Base-by-base conservation (phyloP, 2,797 vertebrate genomes). In the Valencia hispanica region DNA sequence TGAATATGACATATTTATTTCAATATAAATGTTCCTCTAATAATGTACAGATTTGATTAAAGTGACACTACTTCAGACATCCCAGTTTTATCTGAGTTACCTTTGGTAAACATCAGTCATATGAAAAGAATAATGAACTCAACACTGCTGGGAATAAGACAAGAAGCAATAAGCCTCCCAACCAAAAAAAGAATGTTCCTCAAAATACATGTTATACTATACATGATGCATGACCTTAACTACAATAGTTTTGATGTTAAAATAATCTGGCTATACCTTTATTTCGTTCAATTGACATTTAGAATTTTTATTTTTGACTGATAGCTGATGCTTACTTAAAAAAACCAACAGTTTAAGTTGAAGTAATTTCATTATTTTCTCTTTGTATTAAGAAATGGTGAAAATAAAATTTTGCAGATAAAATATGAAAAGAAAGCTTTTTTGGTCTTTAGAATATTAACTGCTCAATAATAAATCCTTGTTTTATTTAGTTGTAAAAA, bases 401-500 rank as follows among this genome's bases (percentile, higher is more conserved):
- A 3, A 5, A 22, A 74, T 51, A 48, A 14, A 4, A 39, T 65
- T 65, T 36, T 66, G 25, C 63, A 32, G 43, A 11, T 2, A 69
- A 59, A 70, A 51, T 18, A 4, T 57, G 18, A n/a, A 20, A 32
- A 36, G 63, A 34, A 81, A 71, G 14, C 61, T 53, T 69, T 39
- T 72, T 82, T 79, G 57, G 39, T 61, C 77, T 74, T 27, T 63
- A 27, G 12, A 50, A 53, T 20, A 27, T 30, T 36, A 68, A 77
- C 47, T 73, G 41, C 34, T 57, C 20, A 27, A 8, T 85, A 59
- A 82, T 84, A 82, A 48, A 36, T 34, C 12, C 48, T 87, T 91
- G 68, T 88, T 91, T 92, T 89, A 92, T 93, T 88, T 79, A 90
- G 75, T 70, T 84, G 84, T 87, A 88, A 70, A 79, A 83, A 87